Base-by-base conservation (phyloP, 2,797 vertebrate species). In the Acomys russatus region DNA sequence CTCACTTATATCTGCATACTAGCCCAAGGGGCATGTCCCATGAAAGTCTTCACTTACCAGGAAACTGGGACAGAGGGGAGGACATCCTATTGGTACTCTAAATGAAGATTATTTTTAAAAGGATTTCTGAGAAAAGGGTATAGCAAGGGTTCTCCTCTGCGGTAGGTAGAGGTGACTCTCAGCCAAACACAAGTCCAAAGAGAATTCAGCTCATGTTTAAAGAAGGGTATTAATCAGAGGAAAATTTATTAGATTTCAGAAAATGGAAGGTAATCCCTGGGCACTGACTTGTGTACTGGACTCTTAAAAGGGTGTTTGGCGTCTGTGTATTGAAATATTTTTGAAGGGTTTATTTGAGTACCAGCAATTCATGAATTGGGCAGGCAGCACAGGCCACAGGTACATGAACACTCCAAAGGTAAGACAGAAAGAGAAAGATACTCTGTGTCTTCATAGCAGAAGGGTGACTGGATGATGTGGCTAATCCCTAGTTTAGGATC, bases 51-150 rank as follows among this genome's bases (percentile, higher is more conserved):
- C n/a, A n/a, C n/a, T n/a, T n/a, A n/a, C n/a, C n/a, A n/a, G n/a
- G n/a, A n/a, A n/a, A n/a, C n/a, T n/a, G n/a, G n/a, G n/a, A n/a
- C n/a, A n/a, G n/a, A n/a, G n/a, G n/a, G n/a, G n/a, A n/a, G n/a
- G n/a, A n/a, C n/a, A n/a, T n/a, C n/a, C n/a, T n/a, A n/a, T n/a
- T n/a, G n/a, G n/a, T n/a, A n/a, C n/a, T n/a, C n/a, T n/a, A n/a
- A n/a, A 12, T 88, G 20, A 6, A 63, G 8, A 44, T 85, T 77
- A 49, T 54, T 9, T 59, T 92, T 82, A 38, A 51, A 63, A 80
- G 20, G 6, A 44, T 85, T 95, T 92, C 44, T 51, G 3, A 76
- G 51, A 12, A n/a, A 78, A 82, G 88, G 88, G 56, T 83, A 83
- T n/a, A 94, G 79, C 7, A 35, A 66, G 64, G 79, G 49, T 56